Conservation (phyloP, 2,797 vertebrate genomes). For the Rhinatrema bivittatum region DNA sequence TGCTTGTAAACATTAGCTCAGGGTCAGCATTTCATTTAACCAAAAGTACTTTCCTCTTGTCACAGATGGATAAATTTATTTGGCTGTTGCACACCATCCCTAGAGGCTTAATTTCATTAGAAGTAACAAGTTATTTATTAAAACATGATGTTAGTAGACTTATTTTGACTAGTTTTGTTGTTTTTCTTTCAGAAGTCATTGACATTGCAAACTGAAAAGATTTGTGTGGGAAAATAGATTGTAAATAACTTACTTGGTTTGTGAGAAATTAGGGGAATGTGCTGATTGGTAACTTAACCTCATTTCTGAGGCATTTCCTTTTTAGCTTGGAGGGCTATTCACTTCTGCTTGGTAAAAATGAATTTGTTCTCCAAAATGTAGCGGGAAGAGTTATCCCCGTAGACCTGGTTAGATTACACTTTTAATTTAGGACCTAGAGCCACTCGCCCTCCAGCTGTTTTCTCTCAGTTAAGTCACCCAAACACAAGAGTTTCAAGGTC, state of each 20-base stretch:
- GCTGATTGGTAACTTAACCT: slow-evolving; percentile 64
- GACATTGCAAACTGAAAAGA: slow-evolving; percentile 39
- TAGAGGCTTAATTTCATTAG: slow-evolving; percentile 52
- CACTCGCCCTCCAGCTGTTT: slow-evolving; percentile 58
- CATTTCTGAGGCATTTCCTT: slow-evolving; percentile 69
- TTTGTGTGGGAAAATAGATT: slow-evolving; percentile 41
- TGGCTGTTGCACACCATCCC: too few relatives aligned
- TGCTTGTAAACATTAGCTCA: slow-evolving; percentile 62
- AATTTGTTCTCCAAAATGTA: slow-evolving; percentile 52
- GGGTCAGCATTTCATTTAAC: slow-evolving; percentile 50
- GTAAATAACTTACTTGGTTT: slow-evolving; percentile 59
- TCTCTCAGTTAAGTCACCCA: slow-evolving; percentile 47
- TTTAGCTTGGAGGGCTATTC: slow-evolving; percentile 53
- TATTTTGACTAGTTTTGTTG: slow-evolving; percentile 43
- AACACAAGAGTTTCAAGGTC: slow-evolving; percentile 55
- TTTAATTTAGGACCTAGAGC: slow-evolving; percentile 59
- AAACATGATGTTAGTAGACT: slow-evolving; percentile 56
- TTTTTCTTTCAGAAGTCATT: slow-evolving; percentile 40
- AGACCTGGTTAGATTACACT: slow-evolving; percentile 61
- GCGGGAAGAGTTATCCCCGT: slow-evolving; percentile 54
- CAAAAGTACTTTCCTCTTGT: too few relatives aligned
- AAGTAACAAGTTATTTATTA: slow-evolving; percentile 66
- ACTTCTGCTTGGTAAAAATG: slow-evolving; percentile 57
- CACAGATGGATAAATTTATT: too few relatives aligned
- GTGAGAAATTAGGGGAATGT: slow-evolving; percentile 53